Evolutionary conservation across 1,140 invertebrate species (phyloP).

Genomic region (Calycopis cecrops): DNA sequence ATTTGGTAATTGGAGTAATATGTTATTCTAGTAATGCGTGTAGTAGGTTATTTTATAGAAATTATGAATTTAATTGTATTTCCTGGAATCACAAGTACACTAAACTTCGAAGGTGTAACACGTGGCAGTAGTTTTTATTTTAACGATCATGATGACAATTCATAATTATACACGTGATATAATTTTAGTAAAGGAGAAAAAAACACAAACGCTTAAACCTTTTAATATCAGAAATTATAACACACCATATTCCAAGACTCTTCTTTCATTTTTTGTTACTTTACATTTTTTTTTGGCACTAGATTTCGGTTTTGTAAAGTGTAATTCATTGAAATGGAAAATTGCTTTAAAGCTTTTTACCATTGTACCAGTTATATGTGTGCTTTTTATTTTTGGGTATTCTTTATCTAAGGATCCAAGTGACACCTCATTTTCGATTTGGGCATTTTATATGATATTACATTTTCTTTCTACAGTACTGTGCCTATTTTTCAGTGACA

Average conservation of each 20-base stretch:
- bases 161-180: no score
- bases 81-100: no score
- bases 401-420: not conserved
- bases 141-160: no score
- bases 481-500: not conserved
- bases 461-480: not conserved
- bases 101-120: no score
- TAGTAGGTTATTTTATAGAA: no score
- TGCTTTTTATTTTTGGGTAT: not conserved
- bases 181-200: no score
- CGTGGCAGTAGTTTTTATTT: no score
- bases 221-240: no score
- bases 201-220: no score
- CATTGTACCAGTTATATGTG: not conserved
- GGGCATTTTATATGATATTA: not conserved
- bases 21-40: no score
- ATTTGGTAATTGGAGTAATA: no score
- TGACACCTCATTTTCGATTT: not conserved
- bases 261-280: not conserved
- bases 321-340: not conserved
- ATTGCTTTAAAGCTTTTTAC: not conserved
- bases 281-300: not conserved
- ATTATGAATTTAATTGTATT: no score
- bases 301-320: not conserved
- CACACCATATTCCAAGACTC: not conserved